Conservation (phyloP, 2,113 vertebrate species). For the Bucco capensis region DNA sequence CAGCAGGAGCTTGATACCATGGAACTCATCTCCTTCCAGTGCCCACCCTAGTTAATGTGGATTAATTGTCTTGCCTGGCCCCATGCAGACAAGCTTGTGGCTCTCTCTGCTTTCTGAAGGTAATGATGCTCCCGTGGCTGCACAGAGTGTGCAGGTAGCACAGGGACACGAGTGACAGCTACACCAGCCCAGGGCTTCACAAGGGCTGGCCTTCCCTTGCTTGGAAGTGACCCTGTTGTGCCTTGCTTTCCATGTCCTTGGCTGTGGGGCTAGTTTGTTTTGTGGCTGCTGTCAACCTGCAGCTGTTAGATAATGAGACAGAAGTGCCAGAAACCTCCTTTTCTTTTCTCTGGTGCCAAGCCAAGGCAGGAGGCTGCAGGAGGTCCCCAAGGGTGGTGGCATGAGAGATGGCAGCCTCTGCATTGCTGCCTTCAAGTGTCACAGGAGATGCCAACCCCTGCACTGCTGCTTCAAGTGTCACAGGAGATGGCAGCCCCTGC, state of each 20-base stretch:
- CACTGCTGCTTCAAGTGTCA: not conserved
- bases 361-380: not conserved
- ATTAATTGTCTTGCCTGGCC: not conserved
- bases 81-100: not conserved
- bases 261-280: conserved; percentile 70
- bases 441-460: not conserved
- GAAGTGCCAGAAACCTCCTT: conserved; percentile 46
- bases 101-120: not conserved
- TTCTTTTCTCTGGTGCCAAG: conserved; percentile 40
- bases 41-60: conserved; percentile 20
- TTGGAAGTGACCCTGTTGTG: conserved; percentile 52
- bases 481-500: not conserved
- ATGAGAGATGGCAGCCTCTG: not conserved
- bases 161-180: not conserved
- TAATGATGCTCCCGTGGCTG: not conserved
- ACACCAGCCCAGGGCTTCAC: too few species aligned
- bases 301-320: conserved; percentile 66
- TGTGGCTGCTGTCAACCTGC: conserved; percentile 62
- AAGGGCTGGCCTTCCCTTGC: conserved; percentile 59
- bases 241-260: conserved; percentile 66
- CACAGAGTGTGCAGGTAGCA: not conserved
- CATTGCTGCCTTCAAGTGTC: not conserved
- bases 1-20: not conserved
- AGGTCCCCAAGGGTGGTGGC: not conserved
- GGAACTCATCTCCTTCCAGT: conserved; percentile 1